Evolutionary conservation across 2,888 invertebrate genomes (phyloP), one percentile per base, ranked within the genome.

Genomic region (Melanchra persicariae): DNA sequence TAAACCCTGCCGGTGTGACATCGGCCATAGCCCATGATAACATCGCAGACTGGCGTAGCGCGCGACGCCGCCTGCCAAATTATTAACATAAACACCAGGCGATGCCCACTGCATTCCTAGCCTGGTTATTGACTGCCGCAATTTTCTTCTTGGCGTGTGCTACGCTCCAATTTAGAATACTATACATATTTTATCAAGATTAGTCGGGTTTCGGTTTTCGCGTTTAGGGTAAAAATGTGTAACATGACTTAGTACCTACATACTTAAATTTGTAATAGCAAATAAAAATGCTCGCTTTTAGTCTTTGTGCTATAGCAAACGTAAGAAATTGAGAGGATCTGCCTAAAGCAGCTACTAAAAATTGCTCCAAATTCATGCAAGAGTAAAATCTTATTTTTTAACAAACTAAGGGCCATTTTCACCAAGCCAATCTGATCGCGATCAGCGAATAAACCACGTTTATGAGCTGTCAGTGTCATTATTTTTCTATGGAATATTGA

Each of bases 1-100:
- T 54, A 61, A 64, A 47, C 34, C 22, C n/a, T 17, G 12, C 55
- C 82, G 81, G 84, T 86, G 86, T 84, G 74, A 87, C 61, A 70
- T 55, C 61, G 24, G 34, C 47, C 72, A 74, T 59, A 47, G 51
- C 24, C 47, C 59, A 60, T 51, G 79, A 85, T 83, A 81, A 60
- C 72, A 82, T 85, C 77, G 70, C 70, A 80, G 47, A 85, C 85
- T 88, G 87, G 87, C 88, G 85, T 82, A 74, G 86, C 79, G 74
- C 78, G 85, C 83, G 84, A 75, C 77, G 70, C 78, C 65, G 84
- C 81, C 86, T 92, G 93, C 92, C 92, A 92, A 92, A 92, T 91
- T 90, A 91, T 91, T 91, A 90, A 88, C 91, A 92, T 91, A 91
- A 91, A 91, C 91, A 88, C 81, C 70, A 74, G 57, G 74, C 64